Conservation (phyloP, 2,797 vertebrate species). For the Neostethus bicornis region DNA sequence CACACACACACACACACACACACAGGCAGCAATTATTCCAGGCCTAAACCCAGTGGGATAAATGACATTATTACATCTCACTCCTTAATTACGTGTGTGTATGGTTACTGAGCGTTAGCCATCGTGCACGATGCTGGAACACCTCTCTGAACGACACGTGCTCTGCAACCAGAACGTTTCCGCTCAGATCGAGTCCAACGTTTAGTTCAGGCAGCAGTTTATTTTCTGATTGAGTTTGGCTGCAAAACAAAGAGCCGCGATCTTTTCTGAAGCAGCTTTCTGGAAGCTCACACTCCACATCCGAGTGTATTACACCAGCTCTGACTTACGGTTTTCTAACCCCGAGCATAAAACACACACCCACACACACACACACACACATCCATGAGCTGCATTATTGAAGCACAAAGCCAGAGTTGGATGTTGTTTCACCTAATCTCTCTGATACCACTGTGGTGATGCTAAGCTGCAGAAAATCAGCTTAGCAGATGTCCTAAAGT, state of each 20-base stretch:
- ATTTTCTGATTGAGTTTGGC: conserved; percentile 67
- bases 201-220: conserved; percentile 49
- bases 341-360: conserved; percentile 54
- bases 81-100: conserved; percentile 76
- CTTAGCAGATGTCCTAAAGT: conserved; percentile 83
- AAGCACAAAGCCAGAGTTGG: conserved; percentile 78
- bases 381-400: conserved; percentile 59
- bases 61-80: conserved; percentile 77
- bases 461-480: conserved; percentile 82
- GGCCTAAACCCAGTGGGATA: conserved; percentile 73
- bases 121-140: conserved; percentile 61
- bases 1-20: conserved; percentile 73
- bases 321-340: conserved; percentile 70
- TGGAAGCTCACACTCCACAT: conserved; percentile 62
- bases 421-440: conserved; percentile 82
- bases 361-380: conserved; percentile 44
- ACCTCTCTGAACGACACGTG: conserved; percentile 34
- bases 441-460: conserved; percentile 77
- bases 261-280: conserved; percentile 59
- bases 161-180: not conserved
- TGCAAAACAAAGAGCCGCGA: conserved; percentile 57
- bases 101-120: conserved; percentile 70
- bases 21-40: conserved; percentile 76
- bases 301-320: conserved; percentile 68
- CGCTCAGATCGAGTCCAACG: not conserved